phyloP scores from a whole-genome alignment of 2,113 vertebrate species.

The Mola mola region DNA sequence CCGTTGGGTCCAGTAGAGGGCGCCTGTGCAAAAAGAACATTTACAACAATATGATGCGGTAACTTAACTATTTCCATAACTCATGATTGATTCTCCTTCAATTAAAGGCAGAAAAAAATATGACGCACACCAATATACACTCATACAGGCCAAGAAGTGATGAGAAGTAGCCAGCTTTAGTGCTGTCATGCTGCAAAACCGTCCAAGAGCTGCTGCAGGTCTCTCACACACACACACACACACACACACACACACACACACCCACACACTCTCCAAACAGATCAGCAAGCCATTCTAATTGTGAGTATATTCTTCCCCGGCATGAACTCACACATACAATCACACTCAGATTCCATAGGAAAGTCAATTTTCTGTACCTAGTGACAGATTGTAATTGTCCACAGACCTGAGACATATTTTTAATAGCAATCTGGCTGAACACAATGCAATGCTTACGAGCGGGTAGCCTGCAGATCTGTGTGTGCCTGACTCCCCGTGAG shows the following conservation, averaged over 20 bases:
- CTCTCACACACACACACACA: not conserved
- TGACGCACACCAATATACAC: not conserved
- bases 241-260: not conserved
- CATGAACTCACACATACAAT: conserved; percentile 6
- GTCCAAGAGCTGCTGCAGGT: not conserved
- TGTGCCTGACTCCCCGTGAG: conserved; percentile 5
- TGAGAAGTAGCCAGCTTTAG: not conserved
- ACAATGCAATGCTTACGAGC: conserved; percentile 16
- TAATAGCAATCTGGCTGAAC: conserved; percentile 31
- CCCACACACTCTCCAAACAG: not conserved
- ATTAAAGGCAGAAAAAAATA: conserved; percentile 1
- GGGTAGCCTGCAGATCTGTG: conserved; percentile 5
- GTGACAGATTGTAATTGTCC: conserved; percentile 44
- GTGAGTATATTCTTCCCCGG: conserved; percentile 3
- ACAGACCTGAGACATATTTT: conserved; percentile 31
- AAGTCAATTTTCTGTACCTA: conserved; percentile 22
- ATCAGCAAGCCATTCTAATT: not conserved
- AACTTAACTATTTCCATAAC: too few species aligned
- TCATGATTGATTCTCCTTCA: not conserved
- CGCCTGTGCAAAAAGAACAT: too few species aligned
- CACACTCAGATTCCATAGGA: conserved; percentile 19
- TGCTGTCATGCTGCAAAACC: not conserved
- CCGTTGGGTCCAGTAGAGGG: too few species aligned
- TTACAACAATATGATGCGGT: too few species aligned
- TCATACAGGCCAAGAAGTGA: not conserved